Evolutionary conservation across 2,797 vertebrate genomes (phyloP).

Genomic region (Karalla daura): DNA sequence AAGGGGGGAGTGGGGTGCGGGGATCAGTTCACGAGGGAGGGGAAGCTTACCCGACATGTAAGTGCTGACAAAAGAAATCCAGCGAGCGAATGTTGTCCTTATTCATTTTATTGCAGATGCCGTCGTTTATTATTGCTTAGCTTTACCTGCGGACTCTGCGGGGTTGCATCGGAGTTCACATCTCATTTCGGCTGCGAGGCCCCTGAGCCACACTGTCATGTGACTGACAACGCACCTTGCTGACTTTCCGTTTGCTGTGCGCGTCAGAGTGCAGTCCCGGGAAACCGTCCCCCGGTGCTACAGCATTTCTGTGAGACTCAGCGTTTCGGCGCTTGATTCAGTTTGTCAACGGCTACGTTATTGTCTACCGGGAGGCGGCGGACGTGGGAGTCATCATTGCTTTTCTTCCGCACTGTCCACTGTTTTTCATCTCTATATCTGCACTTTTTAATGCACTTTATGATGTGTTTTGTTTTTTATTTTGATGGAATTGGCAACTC

Average conservation of each 20-base stretch:
- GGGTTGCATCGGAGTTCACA: constrained; percentile 63
- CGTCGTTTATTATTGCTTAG: constrained; percentile 73
- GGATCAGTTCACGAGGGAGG: constrained; percentile 45
- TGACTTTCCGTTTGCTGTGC: constrained; percentile 58
- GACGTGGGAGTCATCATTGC: constrained; percentile 10
- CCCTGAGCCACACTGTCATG: constrained; percentile 59
- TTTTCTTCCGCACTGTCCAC: constrained; percentile 8
- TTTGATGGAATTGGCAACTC: no score
- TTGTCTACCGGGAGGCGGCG: constrained; percentile 21
- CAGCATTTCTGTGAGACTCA: constrained; percentile 58
- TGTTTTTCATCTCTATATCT: not conserved
- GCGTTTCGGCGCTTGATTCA: constrained; percentile 59
- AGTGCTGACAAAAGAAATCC: constrained; percentile 76
- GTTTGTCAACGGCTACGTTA: constrained; percentile 57
- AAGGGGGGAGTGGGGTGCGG: constrained; percentile 1
- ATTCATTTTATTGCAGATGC: constrained; percentile 60
- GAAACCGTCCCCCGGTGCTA: constrained; percentile 57
- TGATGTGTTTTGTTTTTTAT: no score
- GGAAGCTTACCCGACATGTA: constrained; percentile 53
- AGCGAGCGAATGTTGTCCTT: constrained; percentile 70
- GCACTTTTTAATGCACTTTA: not conserved
- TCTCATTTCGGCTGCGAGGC: constrained; percentile 55
- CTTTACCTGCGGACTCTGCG: constrained; percentile 51
- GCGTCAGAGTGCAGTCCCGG: constrained; percentile 50
- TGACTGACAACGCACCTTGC: constrained; percentile 66